phyloP scores from a whole-genome alignment of 2,888 invertebrate species.

The Carterocephalus palaemon region DNA sequence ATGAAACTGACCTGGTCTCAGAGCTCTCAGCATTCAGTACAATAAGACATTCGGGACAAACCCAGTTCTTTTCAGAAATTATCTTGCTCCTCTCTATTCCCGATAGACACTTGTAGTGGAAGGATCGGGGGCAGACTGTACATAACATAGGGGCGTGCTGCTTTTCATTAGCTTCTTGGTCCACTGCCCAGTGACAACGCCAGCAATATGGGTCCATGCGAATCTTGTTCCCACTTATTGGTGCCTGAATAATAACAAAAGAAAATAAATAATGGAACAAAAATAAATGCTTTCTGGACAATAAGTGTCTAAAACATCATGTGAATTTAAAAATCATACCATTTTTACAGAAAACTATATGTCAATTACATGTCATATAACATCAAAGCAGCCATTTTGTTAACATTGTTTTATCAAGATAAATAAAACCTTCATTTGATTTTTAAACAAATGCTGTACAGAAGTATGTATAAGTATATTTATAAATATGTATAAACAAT shows the following conservation, averaged over 20 bases:
- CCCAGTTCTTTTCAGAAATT: conserved; percentile 78
- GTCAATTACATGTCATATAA: conserved; percentile 2
- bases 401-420: too few species aligned
- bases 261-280: not conserved
- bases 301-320: too few species aligned
- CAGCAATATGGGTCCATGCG: conserved; percentile 91
- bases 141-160: conserved; percentile 78
- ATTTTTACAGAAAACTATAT: conserved; percentile 1
- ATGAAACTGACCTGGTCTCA: conserved; percentile 78
- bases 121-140: conserved; percentile 90
- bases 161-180: conserved; percentile 62
- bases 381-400: conserved; percentile 17
- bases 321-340: conserved; percentile 9
- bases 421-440: conserved; percentile 4
- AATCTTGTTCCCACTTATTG: conserved; percentile 44
- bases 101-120: conserved; percentile 87
- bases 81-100: conserved; percentile 69
- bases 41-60: conserved; percentile 91
- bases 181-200: conserved; percentile 89
- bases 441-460: not conserved
- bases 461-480: not conserved
- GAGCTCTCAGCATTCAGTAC: conserved; percentile 86
- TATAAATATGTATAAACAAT: too few species aligned
- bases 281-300: not conserved
- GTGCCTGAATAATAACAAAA: conserved; percentile 32